Base-by-base conservation (phyloP, 2,113 vertebrate species). In the Tricholaema leucomelas region DNA sequence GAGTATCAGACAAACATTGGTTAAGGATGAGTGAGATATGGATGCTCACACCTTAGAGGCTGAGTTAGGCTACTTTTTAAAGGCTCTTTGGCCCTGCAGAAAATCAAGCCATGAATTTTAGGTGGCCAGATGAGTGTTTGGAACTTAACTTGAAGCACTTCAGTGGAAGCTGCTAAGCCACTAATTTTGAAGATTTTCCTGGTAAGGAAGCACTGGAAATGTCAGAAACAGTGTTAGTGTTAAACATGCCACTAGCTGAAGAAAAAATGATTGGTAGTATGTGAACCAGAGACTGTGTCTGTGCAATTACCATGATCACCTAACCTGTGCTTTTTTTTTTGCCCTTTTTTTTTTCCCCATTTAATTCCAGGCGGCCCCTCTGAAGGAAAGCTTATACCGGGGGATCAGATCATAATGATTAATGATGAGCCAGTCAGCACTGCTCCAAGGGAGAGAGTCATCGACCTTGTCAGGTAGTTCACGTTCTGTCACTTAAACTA, bases 361-460 rank as follows among this genome's bases (percentile, higher is more conserved):
- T 91, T 95, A 25, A 96, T 64, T 97, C 73, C 97, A 99, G 99
- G 99, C 42, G 99, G 99, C 79, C 99, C 99, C 31, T 99, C 99
- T 33, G 99, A 99, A 98, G 98, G 99, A 95, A 99, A 98, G 94
- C 98, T 99, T 95, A 96, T 99, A 95, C 99, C 99, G 9, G 99
- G 99, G 96, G 99, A 99, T 97, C 99, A 99, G 94, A 99, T 99
- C 97, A 98, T 99, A 97, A 99, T 99, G 99, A 99, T 99, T 96
- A 99, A 99, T 85, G 98, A 99, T 95, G 99, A 99, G 95, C 97
- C 98, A 20, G 99, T 99, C 96, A 98, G 98, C 72, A 98, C 98
- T 36, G 99, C 99, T 77, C 98, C 99, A 76, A 98, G 99, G 96
- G 99, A 99, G 95, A 97, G 98, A 97, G 99, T 99, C 96, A 99